These are phyloP conservation scores for Drosophila rhopaloa DNA, from an alignment of 1,140 invertebrate species.

Conservation along the genomic window DNA sequence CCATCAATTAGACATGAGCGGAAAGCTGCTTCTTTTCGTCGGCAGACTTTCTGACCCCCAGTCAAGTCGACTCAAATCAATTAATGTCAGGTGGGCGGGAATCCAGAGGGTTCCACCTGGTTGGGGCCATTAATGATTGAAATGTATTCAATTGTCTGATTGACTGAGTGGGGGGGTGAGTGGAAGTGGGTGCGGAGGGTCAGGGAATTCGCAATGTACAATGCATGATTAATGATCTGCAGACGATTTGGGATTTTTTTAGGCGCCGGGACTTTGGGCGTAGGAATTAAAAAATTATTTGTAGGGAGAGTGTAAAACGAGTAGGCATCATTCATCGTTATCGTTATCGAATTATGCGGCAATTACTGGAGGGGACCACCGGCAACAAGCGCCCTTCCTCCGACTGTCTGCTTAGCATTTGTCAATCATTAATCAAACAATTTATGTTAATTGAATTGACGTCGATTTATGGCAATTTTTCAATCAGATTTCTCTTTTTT, in stretches of 20 bases:
- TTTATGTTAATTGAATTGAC: conserved; percentile 81
- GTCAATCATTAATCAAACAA: conserved; percentile 75
- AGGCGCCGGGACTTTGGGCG: conserved; percentile 9
- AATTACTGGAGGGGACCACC: conserved; percentile 56
- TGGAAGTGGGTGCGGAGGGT: background rate
- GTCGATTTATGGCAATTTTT: conserved; percentile 76
- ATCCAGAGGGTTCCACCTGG: conserved; percentile 11
- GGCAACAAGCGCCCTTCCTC: conserved; percentile 1
- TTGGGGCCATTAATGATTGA: conserved; percentile 66
- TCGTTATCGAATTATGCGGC: conserved; percentile 70
- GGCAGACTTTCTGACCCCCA: conserved; percentile 34
- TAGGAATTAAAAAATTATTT: conserved; percentile 79
- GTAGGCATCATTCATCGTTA: conserved; percentile 52
- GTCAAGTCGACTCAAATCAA: conserved; percentile 65
- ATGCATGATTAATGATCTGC: conserved; percentile 76
- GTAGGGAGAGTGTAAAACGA: conserved; percentile 39
- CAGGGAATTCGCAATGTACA: conserved; percentile 47
- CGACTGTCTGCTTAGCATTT: conserved; percentile 67
- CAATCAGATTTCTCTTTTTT: conserved; percentile 49
- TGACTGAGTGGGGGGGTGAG: conserved; percentile 53
- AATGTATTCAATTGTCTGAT: conserved; percentile 82
- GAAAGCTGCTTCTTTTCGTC: conserved; percentile 25
- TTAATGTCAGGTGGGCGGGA: conserved; percentile 38
- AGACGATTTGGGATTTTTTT: conserved; percentile 38
- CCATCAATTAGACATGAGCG: conserved; percentile 56